These are phyloP conservation scores for Galagoides demidoff DNA, from an alignment of 2,797 vertebrate genomes.

Conservation along the genomic window DNA sequence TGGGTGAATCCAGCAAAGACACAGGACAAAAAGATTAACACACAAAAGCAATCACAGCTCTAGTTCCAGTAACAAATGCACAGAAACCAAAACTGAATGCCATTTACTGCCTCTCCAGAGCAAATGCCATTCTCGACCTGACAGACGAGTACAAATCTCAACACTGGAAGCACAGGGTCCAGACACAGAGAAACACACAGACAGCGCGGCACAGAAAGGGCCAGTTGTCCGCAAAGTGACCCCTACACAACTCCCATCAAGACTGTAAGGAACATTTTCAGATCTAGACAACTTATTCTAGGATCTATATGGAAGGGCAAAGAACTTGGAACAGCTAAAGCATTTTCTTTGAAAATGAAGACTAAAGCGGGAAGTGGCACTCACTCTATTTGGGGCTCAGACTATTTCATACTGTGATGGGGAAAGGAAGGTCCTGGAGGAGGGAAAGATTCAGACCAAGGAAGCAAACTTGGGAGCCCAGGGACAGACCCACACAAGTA, in stretches of 20 bases:
- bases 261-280: accelerated
- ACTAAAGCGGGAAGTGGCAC: accelerated
- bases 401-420: accelerated
- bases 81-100: not conserved
- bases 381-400: accelerated
- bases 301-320: not conserved
- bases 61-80: accelerated
- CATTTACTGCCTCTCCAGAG: no score
- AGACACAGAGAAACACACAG: no score
- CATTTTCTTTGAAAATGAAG: not conserved
- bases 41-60: no score
- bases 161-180: no score
- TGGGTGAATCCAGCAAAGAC: not conserved
- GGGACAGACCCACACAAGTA: accelerated
- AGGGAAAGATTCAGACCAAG: no score
- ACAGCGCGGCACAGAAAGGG: accelerated
- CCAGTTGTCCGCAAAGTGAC: not conserved
- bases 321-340: accelerated
- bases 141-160: no score
- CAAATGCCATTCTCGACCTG: not conserved
- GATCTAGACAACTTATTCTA: accelerated
- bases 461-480: not conserved
- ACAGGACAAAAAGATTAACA: not conserved
- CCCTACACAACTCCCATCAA: not conserved
- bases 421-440: accelerated